Percentiles rank a stretch among this genome's conserved stretches.
Conservation (phyloP, 2,113 vertebrate genomes). For the Cryptotis parvus region DNA sequence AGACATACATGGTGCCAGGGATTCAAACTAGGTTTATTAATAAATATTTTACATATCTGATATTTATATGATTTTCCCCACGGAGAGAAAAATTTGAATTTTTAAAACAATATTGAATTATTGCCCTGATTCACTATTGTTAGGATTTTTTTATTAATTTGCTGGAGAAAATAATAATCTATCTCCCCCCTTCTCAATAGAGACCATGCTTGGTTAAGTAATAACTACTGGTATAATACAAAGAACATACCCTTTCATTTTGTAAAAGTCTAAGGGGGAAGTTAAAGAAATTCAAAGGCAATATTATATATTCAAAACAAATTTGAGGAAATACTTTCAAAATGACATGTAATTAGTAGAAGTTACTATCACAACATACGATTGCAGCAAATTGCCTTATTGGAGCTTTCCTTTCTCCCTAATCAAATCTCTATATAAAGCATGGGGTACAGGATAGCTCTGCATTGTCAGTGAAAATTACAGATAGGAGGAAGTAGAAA, state of each 20-base stretch:
- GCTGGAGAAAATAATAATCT: slow-evolving; percentile 60
- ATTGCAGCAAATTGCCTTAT: slow-evolving; percentile 75
- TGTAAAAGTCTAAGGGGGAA: slow-evolving; percentile 79
- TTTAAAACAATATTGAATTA: slow-evolving; percentile 52
- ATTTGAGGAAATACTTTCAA: slow-evolving; percentile 80
- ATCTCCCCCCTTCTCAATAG: not conserved
- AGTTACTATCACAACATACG: slow-evolving; percentile 65
- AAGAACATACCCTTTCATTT: slow-evolving; percentile 78
- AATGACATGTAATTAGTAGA: slow-evolving; percentile 76
- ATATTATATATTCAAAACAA: slow-evolving; percentile 70
- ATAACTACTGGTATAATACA: slow-evolving; percentile 64
- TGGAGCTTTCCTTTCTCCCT: slow-evolving; percentile 60
- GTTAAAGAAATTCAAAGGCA: slow-evolving; percentile 84
- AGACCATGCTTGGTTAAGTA: slow-evolving; percentile 66
- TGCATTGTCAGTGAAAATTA: slow-evolving; percentile 20
- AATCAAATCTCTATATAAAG: slow-evolving; percentile 53
- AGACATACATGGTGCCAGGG: too few species aligned
- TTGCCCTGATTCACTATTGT: slow-evolving; percentile 46
- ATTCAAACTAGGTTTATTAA: not conserved
- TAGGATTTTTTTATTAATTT: slow-evolving; percentile 61
- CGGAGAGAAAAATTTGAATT: not conserved
- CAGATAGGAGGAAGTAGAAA: slow-evolving; percentile 12
- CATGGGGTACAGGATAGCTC: not conserved
- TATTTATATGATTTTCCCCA: not conserved
- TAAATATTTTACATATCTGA: slow-evolving; percentile 21